phyloP scores from a whole-genome alignment of 2,113 vertebrate species.

The Thymallus thymallus region DNA sequence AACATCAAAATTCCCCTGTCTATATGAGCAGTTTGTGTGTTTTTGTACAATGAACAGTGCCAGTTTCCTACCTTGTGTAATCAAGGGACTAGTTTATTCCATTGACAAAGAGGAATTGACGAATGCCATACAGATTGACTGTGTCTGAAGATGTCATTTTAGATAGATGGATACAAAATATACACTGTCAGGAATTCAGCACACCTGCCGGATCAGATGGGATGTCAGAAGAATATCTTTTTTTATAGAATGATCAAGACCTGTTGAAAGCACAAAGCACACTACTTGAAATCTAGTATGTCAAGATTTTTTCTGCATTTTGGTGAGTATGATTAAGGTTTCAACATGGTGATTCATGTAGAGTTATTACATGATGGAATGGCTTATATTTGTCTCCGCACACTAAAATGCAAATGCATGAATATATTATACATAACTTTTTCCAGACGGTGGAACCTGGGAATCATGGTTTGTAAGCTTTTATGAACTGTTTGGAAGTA shows the following conservation, averaged over 20 bases:
- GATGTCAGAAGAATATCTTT: neutral
- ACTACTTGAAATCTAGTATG: neutral
- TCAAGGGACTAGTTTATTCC: neutral
- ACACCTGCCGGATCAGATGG: neutral
- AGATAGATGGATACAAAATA: conserved; percentile 26
- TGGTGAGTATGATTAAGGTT: too few relatives aligned
- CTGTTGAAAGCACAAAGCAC: neutral
- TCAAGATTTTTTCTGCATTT: too few relatives aligned
- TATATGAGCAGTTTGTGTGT: neutral
- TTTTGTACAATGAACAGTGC: neutral
- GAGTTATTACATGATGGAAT: too few relatives aligned
- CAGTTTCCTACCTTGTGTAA: neutral
- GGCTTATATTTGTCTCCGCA: too few relatives aligned
- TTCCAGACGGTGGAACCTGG: too few relatives aligned
- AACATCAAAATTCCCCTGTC: conserved; percentile 23
- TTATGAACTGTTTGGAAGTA: neutral
- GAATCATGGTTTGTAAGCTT: neutral
- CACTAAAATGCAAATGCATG: too few relatives aligned
- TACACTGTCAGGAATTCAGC: conserved; percentile 6
- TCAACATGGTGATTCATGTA: too few relatives aligned
- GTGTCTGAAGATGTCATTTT: neutral
- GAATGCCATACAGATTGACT: neutral
- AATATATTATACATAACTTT: too few relatives aligned
- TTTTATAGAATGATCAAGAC: neutral
- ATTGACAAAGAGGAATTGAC: neutral